Conservation (phyloP, 2,113 vertebrate genomes). For the Galeopterus variegatus region DNA sequence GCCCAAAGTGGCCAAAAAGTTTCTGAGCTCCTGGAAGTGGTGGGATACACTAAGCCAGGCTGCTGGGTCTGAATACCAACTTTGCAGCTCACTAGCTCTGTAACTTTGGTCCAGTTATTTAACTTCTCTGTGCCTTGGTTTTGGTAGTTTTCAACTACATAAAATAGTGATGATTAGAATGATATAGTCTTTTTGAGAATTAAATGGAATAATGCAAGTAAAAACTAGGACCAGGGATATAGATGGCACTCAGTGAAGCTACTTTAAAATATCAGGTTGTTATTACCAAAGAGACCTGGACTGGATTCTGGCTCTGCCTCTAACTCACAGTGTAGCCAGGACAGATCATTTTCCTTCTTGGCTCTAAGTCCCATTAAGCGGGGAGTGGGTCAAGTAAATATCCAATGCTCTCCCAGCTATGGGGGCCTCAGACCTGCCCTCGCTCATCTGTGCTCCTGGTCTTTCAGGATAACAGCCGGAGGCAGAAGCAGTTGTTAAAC, state of each 20-base stretch:
- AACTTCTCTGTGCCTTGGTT: conserved; percentile 20
- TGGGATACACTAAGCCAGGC: background rate
- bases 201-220: background rate
- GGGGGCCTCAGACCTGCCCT: background rate
- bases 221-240: background rate
- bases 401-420: background rate
- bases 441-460: background rate
- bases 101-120: conserved; percentile 8
- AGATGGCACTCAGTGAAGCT: background rate
- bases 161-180: conserved; percentile 3
- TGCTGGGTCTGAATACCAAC: background rate
- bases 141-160: background rate
- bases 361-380: background rate
- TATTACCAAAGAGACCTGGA: background rate
- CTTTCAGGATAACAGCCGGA: conserved; percentile 91
- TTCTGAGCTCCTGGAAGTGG: background rate
- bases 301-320: background rate
- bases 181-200: conserved; percentile 31
- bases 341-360: background rate
- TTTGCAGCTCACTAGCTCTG: background rate
- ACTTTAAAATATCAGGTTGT: background rate
- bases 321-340: no score
- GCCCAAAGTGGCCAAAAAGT: background rate
- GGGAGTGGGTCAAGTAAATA: background rate
- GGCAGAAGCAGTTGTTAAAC: conserved; percentile 92